Evolutionary conservation across 2,797 vertebrate genomes (phyloP).

Genomic region (Hippocampus kuda): DNA sequence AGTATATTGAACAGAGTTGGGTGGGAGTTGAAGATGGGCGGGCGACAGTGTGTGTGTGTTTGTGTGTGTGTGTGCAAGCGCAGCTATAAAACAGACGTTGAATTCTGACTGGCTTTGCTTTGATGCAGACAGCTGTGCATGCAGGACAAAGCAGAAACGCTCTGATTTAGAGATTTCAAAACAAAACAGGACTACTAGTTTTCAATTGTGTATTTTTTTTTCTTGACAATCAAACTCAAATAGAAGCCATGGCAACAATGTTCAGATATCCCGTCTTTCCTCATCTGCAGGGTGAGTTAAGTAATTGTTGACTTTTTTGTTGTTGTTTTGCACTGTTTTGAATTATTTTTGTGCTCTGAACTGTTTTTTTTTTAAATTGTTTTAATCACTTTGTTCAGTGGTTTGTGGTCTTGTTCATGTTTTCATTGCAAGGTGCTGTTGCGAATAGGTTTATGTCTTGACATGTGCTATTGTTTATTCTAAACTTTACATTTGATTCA

Average conservation of each 20-base stretch:
- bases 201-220: slow-evolving; percentile 8
- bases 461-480: neutral
- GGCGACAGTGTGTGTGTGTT: neutral
- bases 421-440: neutral
- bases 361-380: neutral
- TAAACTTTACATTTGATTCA: no score
- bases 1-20: slow-evolving; percentile 10
- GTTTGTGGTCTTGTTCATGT: neutral
- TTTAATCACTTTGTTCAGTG: neutral
- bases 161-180: slow-evolving; percentile 1
- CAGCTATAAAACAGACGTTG: slow-evolving; percentile 49
- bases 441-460: neutral
- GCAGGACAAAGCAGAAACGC: slow-evolving; percentile 22
- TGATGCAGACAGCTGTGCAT: slow-evolving; percentile 42
- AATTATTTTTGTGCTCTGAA: neutral
- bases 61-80: slow-evolving; percentile 9
- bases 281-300: slow-evolving; percentile 66
- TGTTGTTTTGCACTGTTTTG: neutral
- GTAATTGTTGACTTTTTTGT: neutral
- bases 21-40: neutral
- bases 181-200: slow-evolving; percentile 17
- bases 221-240: slow-evolving; percentile 11
- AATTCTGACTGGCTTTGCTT: slow-evolving; percentile 35
- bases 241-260: slow-evolving; percentile 59
- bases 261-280: slow-evolving; percentile 66